phyloP scores from a whole-genome alignment of 1,140 invertebrate species.

The Drosophila nikananu region DNA sequence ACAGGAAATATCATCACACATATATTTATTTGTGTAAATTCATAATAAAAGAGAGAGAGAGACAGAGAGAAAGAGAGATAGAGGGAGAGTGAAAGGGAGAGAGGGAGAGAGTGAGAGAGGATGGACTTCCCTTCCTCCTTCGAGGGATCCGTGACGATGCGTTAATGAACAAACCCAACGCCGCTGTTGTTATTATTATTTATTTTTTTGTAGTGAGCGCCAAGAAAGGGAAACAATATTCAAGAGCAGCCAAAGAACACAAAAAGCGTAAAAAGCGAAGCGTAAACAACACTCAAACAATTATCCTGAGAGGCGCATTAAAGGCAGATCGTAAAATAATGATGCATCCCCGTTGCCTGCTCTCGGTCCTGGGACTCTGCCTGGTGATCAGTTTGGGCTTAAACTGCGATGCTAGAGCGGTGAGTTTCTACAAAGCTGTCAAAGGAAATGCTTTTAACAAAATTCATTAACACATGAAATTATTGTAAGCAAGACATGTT shows the following conservation, averaged over 20 bases:
- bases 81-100: background rate
- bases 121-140: background rate
- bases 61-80: background rate
- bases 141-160: constrained; percentile 16
- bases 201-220: constrained; percentile 50
- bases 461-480: too few species aligned
- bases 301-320: background rate
- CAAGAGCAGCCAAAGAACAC: constrained; percentile 5
- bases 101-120: background rate
- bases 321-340: constrained; percentile 7
- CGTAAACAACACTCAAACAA: background rate
- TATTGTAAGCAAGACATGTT: too few species aligned
- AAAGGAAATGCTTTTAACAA: too few species aligned
- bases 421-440: constrained; percentile 25
- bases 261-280: background rate
- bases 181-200: constrained; percentile 15
- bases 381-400: constrained; percentile 57
- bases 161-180: constrained; percentile 29
- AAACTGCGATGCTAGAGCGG: constrained; percentile 80
- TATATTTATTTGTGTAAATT: constrained; percentile 7
- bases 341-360: constrained; percentile 52
- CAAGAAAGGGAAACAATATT: background rate
- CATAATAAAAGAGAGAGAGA: background rate
- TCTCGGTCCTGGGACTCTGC: constrained; percentile 69
- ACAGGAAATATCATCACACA: constrained; percentile 3